Conservation (phyloP, 2,113 vertebrate genomes). For the Lichenostomus cassidix region DNA sequence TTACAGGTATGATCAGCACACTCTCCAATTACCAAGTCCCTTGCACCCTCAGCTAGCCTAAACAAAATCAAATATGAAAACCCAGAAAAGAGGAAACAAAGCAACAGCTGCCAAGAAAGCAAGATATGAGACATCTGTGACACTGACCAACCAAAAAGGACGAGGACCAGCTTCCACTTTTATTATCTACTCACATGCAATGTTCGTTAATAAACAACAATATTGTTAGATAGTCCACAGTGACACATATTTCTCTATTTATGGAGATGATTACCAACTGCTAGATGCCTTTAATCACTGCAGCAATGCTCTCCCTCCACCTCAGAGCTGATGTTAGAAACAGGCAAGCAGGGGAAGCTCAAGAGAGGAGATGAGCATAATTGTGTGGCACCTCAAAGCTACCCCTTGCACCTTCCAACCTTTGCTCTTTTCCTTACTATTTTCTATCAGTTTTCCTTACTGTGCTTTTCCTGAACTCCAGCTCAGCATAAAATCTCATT, state of each 20-base stretch:
- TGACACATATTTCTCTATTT: neutral
- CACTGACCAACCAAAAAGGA: neutral
- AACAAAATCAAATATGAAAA: neutral
- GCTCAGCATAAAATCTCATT: slow-evolving; percentile 32
- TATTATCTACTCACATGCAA: neutral
- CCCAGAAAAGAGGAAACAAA: neutral
- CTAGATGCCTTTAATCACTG: neutral
- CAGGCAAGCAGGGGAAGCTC: neutral
- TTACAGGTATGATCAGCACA: neutral
- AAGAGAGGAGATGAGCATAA: neutral
- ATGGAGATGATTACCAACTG: neutral
- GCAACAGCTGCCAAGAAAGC: neutral
- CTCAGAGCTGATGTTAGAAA: neutral
- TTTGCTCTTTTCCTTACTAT: slow-evolving; percentile 15
- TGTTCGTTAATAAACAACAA: neutral
- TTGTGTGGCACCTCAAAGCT: neutral
- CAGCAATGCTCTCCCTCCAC: neutral
- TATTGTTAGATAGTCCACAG: neutral
- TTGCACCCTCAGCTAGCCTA: neutral
- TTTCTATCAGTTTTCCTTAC: slow-evolving; percentile 7
- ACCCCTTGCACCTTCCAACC: neutral
- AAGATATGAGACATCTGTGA: neutral
- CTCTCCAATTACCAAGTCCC: neutral
- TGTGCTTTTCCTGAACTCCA: neutral
- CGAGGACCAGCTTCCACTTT: neutral